A percentile compares a stretch with the other conserved stretches of the same genome.
Evolutionary conservation across 1,140 invertebrate genomes (phyloP).

Genomic region (Mya arenaria): DNA sequence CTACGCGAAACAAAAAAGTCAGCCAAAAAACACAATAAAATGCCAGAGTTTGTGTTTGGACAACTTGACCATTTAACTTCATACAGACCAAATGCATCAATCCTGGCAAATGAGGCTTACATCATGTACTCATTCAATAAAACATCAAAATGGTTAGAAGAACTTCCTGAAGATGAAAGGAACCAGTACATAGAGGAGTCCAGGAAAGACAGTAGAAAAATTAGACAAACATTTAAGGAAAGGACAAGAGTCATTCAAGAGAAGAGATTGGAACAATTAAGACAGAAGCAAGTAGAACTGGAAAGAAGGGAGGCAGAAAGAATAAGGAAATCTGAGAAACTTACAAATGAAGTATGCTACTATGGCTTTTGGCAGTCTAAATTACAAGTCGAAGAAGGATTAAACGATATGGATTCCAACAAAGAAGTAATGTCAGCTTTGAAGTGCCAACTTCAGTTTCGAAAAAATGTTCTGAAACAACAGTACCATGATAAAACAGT

Average conservation of each 20-base stretch:
- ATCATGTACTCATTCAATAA: slow-evolving; percentile 41
- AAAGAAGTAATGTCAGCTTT: slow-evolving; percentile 43
- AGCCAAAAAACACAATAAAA: slow-evolving; percentile 49
- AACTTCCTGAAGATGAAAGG: slow-evolving; percentile 7
- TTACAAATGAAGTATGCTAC: slow-evolving; percentile 55
- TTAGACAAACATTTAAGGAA: slow-evolving; percentile 34
- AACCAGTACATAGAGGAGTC: slow-evolving; percentile 17
- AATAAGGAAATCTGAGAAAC: slow-evolving; percentile 38
- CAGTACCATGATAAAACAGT: slow-evolving; percentile 35
- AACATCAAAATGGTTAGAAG: slow-evolving; percentile 30
- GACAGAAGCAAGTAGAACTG: slow-evolving; percentile 41
- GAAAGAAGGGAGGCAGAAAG: slow-evolving; percentile 40
- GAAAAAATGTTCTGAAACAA: slow-evolving; percentile 55
- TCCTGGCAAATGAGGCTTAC: slow-evolving; percentile 33
- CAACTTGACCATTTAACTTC: slow-evolving; percentile 25
- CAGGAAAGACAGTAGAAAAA: slow-evolving; percentile 31
- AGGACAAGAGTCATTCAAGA: slow-evolving; percentile 41
- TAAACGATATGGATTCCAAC: neutral
- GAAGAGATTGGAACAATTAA: slow-evolving; percentile 26
- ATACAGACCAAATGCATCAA: slow-evolving; percentile 33
- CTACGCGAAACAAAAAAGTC: neutral
- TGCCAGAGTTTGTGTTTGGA: slow-evolving; percentile 49
- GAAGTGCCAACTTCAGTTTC: slow-evolving; percentile 41
- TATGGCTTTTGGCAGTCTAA: slow-evolving; percentile 58
- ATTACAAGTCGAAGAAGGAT: slow-evolving; percentile 44